Evolutionary conservation across 2,113 vertebrate genomes (phyloP), one percentile per base, ranked within the genome.

Genomic region (Sphyrna mokarran): DNA sequence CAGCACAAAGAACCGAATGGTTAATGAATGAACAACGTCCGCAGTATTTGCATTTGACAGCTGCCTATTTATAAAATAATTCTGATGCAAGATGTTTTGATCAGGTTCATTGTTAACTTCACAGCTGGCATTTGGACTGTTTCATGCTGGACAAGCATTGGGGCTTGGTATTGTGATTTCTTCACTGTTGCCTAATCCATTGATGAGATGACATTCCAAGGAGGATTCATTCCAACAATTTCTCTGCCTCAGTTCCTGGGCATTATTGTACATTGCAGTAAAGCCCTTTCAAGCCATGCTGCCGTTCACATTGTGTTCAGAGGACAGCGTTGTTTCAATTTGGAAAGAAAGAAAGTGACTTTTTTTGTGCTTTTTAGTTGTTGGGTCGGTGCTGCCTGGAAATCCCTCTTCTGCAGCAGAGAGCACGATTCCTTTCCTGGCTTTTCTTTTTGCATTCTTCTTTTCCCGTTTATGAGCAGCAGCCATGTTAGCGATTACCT

Each of bases 401-500:
- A 98, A 98, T 91, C 97, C 2, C 0, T 96, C 96, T 13, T 98
- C 98, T 10, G 97, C 95, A 0, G n/a, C 40, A 23, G 20, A 11
- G 43, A 95, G 43, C 3, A 33, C 10, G 5, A 54, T 54, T 26
- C 40, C 94, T 33, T 76, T 96, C 40, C 97, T 97, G 0, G 96
- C 76, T 96, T 97, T 98, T 95, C 98, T 97, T 33, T 98, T 98
- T 48, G 96, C 58, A 0, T 96, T 97, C 96, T 98, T 98, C 96
- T 97, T 98, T 94, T 98, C 98, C 95, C 97, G 97, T 96, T 98
- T 98, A 96, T 98, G 98, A 70, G 98, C 97, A 0, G 97, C 86
- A 69, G 97, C 98, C 97, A 98, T 97, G 96, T 98, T 99, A 95
- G 98, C 96, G 0, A 98, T 97, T 43, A 98, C 98, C 98, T 99